Conservation (phyloP, 2,797 vertebrate species). For the Ptychadena robeensis region DNA sequence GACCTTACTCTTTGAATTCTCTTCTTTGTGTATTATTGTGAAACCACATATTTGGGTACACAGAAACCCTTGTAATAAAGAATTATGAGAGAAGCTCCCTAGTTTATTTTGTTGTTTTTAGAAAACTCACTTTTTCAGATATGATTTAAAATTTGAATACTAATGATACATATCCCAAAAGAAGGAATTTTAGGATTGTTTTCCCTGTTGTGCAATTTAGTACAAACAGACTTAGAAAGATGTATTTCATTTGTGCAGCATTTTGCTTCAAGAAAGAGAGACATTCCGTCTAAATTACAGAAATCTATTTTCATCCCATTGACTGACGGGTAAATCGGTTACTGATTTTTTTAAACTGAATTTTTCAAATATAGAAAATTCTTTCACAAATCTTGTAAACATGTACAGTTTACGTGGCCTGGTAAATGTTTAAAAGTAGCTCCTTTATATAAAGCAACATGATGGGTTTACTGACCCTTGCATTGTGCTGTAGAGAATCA, state of each 20-base stretch:
- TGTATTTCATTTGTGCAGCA: not conserved
- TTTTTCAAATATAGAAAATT: not conserved
- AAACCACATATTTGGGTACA: too few relatives aligned
- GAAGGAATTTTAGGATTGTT: too few relatives aligned
- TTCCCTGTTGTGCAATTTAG: not conserved
- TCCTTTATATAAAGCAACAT: not conserved
- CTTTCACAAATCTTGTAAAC: not conserved
- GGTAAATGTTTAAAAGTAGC: not conserved
- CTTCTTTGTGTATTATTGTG: too few relatives aligned
- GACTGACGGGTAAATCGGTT: not conserved
- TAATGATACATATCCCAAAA: too few relatives aligned
- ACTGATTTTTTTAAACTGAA: too few relatives aligned
- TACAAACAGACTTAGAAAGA: not conserved
- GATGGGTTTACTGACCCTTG: not conserved
- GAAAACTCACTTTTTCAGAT: not conserved
- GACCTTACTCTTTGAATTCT: not conserved
- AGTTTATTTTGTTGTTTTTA: not conserved
- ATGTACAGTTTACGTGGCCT: not conserved
- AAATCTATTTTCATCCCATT: not conserved
- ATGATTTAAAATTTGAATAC: too few relatives aligned
- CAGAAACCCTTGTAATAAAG: too few relatives aligned
- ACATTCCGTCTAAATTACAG: not conserved
- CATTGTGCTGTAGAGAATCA: constrained; percentile 1
- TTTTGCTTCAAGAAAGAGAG: too few relatives aligned
- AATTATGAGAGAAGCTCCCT: too few relatives aligned